These are phyloP conservation scores for Oscheius sp. DNA, from an alignment of 2,888 invertebrate species.

Conservation along the genomic window DNA sequence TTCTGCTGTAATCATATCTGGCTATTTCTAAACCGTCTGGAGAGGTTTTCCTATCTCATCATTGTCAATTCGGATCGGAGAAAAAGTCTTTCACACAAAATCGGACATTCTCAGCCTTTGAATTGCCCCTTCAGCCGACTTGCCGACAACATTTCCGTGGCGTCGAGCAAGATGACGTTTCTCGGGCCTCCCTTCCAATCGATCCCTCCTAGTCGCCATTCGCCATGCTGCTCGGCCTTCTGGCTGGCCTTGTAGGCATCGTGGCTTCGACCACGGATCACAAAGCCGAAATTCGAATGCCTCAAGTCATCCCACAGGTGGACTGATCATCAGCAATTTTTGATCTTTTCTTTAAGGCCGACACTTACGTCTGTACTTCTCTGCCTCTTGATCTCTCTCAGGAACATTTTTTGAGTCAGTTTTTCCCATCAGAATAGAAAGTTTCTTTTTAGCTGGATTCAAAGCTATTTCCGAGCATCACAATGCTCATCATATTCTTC, in stretches of 20 bases:
- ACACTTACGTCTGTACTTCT: slow-evolving; percentile 89
- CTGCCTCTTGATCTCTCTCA: slow-evolving; percentile 84
- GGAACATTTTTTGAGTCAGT: slow-evolving; percentile 83
- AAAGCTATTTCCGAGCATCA: slow-evolving; percentile 89
- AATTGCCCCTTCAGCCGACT: no score
- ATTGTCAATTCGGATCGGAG: no score
- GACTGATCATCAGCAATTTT: background rate
- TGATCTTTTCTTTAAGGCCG: slow-evolving; percentile 78
- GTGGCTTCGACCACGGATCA: slow-evolving; percentile 8
- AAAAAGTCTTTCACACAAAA: no score
- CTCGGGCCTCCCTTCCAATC: slow-evolving; percentile 1
- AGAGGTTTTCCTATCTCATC: no score
- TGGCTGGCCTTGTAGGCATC: slow-evolving; percentile 7
- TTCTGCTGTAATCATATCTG: no score
- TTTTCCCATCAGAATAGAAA: background rate
- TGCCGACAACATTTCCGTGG: no score
- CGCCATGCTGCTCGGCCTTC: slow-evolving; percentile 26
- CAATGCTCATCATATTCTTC: slow-evolving; percentile 89
- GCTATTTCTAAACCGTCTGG: no score
- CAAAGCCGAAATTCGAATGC: slow-evolving; percentile 52
- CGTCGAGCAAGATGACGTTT: slow-evolving; percentile 12
- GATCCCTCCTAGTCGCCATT: slow-evolving; percentile 8
- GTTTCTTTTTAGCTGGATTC: slow-evolving; percentile 86
- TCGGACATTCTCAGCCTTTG: no score
- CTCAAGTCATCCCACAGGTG: slow-evolving; percentile 31